Evolutionary conservation across 2,797 vertebrate genomes (phyloP).

Genomic region (Myioborus miniatus): DNA sequence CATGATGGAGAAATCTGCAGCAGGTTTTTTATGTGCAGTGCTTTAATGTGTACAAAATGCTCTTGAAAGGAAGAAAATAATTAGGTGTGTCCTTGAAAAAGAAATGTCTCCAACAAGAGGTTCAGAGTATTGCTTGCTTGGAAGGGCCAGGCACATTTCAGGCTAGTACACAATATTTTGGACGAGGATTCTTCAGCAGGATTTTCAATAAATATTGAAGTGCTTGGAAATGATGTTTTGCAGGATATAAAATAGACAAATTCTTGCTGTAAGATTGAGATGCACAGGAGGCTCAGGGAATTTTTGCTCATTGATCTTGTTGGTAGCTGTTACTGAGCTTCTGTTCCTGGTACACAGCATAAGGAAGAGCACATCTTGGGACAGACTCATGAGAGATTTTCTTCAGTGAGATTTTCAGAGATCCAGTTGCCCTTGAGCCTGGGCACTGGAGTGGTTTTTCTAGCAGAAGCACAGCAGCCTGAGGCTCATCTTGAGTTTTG

Average conservation of each 20-base stretch:
- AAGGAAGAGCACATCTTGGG: background rate
- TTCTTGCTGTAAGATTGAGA: background rate
- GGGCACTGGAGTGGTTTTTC: background rate
- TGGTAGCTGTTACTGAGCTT: background rate
- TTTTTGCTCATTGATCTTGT: background rate
- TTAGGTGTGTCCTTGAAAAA: background rate
- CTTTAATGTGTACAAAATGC: background rate
- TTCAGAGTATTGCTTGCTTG: background rate
- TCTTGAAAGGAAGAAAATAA: background rate
- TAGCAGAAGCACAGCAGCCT: background rate
- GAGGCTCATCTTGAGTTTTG: background rate
- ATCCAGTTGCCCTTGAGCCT: background rate
- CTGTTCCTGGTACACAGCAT: background rate
- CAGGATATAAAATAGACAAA: background rate
- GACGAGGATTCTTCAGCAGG: background rate
- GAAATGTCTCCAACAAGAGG: background rate
- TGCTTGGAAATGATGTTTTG: background rate
- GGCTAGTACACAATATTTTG: background rate
- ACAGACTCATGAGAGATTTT: background rate
- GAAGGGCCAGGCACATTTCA: background rate
- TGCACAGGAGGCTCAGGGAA: background rate
- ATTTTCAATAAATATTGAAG: constrained; percentile 4
- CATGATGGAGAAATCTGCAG: background rate
- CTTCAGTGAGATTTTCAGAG: background rate
- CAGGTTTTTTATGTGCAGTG: background rate